Conservation (phyloP, 1,140 invertebrate species). For the Aphelenchoides avenae region DNA sequence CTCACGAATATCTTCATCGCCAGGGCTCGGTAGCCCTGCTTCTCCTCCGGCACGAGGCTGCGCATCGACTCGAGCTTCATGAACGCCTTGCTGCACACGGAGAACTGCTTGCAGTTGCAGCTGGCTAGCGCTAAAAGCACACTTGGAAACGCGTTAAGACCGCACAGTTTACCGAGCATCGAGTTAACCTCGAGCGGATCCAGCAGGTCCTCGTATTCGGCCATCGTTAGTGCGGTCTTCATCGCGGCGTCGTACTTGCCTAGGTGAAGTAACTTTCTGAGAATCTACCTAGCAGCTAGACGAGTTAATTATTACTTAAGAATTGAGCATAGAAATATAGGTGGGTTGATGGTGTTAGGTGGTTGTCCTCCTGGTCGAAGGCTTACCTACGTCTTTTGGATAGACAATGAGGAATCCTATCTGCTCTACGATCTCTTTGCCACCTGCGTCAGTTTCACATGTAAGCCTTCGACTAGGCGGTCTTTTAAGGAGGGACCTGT, state of each 20-base stretch:
- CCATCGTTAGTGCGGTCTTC: constrained; percentile 72
- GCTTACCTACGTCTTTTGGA: no score
- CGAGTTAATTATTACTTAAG: no score
- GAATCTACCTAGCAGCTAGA: no score
- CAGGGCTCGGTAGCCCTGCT: constrained; percentile 72
- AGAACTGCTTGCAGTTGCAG: constrained; percentile 72
- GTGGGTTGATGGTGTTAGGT: no score
- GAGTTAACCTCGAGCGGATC: constrained; percentile 72
- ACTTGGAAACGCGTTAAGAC: background rate
- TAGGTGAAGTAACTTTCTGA: no score
- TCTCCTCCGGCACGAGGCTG: constrained; percentile 64
- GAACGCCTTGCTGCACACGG: constrained; percentile 86
- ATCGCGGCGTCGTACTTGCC: constrained; percentile 79
- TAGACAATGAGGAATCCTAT: no score
- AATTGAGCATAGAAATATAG: no score
- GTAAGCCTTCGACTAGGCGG: no score
- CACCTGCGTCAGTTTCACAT: no score
- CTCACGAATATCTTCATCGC: constrained; percentile 80
- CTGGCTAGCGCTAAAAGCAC: constrained; percentile 69
- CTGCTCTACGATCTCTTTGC: no score
- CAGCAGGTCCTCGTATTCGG: constrained; percentile 78
- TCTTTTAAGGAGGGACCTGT: no score
- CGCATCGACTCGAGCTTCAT: constrained; percentile 79
- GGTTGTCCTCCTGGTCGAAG: no score
- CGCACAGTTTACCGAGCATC: constrained; percentile 62